phyloP scores from a whole-genome alignment of 2,113 vertebrate species.

The Carettochelys insculpta region DNA sequence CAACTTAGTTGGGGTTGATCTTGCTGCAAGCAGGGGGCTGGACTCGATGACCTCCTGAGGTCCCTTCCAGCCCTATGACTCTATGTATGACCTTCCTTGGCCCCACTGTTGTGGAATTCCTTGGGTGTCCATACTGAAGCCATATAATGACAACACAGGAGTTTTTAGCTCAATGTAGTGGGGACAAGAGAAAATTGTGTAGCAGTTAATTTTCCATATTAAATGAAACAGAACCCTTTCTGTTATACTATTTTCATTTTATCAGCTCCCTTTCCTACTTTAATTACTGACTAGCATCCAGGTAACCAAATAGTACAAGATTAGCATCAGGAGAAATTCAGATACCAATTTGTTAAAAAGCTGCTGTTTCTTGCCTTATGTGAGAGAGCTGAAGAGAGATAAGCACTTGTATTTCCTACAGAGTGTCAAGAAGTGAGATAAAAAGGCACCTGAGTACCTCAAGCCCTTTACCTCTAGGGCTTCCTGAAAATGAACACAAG shows the following conservation, averaged over 20 bases:
- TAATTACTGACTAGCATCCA: neutral
- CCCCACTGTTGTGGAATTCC: neutral
- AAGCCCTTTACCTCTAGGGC: constrained; percentile 47
- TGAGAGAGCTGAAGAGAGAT: neutral
- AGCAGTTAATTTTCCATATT: neutral
- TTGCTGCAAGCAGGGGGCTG: no score
- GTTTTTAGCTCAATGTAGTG: neutral
- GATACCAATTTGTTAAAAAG: neutral
- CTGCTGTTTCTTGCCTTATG: neutral
- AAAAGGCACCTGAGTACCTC: neutral
- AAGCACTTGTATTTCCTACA: neutral
- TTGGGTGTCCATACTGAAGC: neutral
- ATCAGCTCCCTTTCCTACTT: neutral
- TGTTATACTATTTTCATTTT: neutral
- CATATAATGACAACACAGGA: neutral
- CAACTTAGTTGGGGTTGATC: no score
- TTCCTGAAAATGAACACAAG: constrained; percentile 57
- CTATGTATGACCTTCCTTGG: no score
- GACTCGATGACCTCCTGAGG: no score
- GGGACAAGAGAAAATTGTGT: neutral
- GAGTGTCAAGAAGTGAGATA: rapidly evolving
- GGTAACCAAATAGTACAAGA: neutral
- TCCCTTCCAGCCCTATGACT: no score
- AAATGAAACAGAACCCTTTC: neutral
- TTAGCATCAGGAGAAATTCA: neutral